Evolutionary conservation across 2,888 invertebrate species (phyloP).

Genomic region (Amphipyra tragopoginis): DNA sequence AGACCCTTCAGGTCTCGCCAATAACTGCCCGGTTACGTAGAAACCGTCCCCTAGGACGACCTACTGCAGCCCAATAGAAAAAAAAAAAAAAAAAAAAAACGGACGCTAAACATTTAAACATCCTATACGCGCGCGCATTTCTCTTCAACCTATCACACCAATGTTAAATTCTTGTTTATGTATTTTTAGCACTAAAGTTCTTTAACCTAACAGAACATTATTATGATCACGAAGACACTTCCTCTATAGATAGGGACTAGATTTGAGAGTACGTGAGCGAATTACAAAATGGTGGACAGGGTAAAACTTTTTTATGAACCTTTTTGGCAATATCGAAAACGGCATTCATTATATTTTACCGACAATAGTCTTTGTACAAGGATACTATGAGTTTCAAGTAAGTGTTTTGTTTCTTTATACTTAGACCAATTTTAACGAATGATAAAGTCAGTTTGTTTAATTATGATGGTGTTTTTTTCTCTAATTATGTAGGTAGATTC

Average conservation of each 20-base stretch:
- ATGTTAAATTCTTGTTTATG: constrained; percentile 15
- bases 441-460: no score
- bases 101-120: constrained; percentile 21
- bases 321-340: constrained; percentile 25
- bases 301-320: background rate
- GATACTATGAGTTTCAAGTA: no score
- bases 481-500: no score
- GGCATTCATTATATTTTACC: background rate
- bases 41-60: no score
- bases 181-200: constrained; percentile 41
- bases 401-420: no score
- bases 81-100: no score
- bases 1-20: no score
- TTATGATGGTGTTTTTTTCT: no score
- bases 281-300: constrained; percentile 18
- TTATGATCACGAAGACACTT: constrained; percentile 54
- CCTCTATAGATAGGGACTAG: constrained; percentile 53
- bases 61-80: no score
- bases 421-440: no score
- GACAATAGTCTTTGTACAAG: background rate
- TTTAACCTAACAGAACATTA: constrained; percentile 48
- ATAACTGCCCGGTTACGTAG: no score
- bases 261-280: constrained; percentile 46
- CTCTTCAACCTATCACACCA: constrained; percentile 4
- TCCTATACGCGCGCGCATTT: constrained; percentile 11